Evolutionary conservation across 2,113 vertebrate genomes (phyloP), one percentile per base, ranked within the genome.

Genomic region (Brienomyrus longianalis): DNA sequence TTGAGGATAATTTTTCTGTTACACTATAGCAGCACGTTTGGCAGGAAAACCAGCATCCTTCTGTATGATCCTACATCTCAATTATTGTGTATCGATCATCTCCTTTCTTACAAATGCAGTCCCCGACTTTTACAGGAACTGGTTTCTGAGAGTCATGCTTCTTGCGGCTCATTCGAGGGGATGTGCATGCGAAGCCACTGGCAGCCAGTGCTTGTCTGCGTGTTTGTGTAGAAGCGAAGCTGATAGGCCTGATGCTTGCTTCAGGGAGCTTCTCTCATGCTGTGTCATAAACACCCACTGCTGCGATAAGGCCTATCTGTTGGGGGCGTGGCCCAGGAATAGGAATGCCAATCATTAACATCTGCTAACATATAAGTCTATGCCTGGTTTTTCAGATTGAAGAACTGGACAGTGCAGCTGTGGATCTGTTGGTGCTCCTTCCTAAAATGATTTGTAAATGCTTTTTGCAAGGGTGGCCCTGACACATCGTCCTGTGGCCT

Each of bases 371-470:
- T 70, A 31, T 13, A 31, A n/a, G 66, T 43, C 23, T 27, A 3
- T 66, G 39, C 89, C 95, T 96, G 96, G 95, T 96, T 96, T 96
- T 95, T 96, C 95, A 95, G 94, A 95, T 95, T 97, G 97, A 97
- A 96, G 94, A 92, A 94, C 96, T 96, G 96, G 96, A 96, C 94
- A 95, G 93, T 94, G 93, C 94, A 80, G 74, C 74, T 80, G 74
- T 80, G 13, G 74, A 80, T 94, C 91, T 74, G 19, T 47, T 27
- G 43, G 83, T 31, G 11, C n/a, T 35, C 1, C 66, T 74, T 74
- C 4, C 11, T 74, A n/a, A 74, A 74, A 74, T n/a, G 10, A 35
- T 74, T 74, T 35, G 1, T 27, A 74, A 74, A 35, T 35, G 66
- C 66, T 17, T 15, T 39, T 35, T 39, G 15, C 74, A 43, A 2